Conservation (phyloP, 1,140 invertebrate species). For the Coenobita brevimanus region DNA sequence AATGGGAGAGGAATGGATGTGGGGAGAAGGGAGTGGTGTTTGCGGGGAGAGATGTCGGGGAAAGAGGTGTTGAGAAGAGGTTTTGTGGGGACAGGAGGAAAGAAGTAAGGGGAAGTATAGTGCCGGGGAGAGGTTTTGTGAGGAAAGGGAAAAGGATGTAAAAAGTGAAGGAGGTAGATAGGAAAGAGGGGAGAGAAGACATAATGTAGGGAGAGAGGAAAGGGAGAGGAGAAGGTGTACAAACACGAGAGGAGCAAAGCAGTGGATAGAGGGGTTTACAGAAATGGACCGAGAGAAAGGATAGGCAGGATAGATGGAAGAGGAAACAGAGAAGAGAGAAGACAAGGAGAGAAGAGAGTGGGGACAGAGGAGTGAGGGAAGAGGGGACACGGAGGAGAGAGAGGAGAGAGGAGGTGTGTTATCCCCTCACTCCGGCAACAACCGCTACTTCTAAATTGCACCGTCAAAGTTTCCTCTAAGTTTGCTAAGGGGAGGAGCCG, state of each 20-base stretch:
- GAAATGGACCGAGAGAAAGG: background rate
- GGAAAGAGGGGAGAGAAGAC: too few relatives aligned
- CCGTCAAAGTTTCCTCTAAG: too few relatives aligned
- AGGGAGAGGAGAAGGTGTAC: background rate
- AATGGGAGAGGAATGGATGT: background rate
- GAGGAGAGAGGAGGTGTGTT: background rate
- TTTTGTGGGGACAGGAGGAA: background rate
- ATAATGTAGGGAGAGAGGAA: conserved; percentile 2
- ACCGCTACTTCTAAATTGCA: too few relatives aligned
- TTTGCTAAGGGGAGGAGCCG: background rate
- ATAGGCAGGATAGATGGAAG: background rate
- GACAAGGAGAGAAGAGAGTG: background rate
- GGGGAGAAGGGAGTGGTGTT: too few relatives aligned
- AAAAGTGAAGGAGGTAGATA: too few relatives aligned
- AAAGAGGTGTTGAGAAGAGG: too few relatives aligned
- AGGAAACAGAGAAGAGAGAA: conserved; percentile 7
- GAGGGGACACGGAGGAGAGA: background rate
- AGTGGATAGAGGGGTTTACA: background rate
- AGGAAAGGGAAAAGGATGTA: too few relatives aligned
- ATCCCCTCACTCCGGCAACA: too few relatives aligned
- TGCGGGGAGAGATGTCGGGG: too few relatives aligned
- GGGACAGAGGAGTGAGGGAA: background rate
- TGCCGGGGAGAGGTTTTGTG: too few relatives aligned
- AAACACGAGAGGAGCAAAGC: too few relatives aligned
- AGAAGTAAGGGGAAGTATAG: conserved; percentile 13